phyloP scores from a whole-genome alignment of 2,888 invertebrate genomes.

The Drosophila multiciliata region DNA sequence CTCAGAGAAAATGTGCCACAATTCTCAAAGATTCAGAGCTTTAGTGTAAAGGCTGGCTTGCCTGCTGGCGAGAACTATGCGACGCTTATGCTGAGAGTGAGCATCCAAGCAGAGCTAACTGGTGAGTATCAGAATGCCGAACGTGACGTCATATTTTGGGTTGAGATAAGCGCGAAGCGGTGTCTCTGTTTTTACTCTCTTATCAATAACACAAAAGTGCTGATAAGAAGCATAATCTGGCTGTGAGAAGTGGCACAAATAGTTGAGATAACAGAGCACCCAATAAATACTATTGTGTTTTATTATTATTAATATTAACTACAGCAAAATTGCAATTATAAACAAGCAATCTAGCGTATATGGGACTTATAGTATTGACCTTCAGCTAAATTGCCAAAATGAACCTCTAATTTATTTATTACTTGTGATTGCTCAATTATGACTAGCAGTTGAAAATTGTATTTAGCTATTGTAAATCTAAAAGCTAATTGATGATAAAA shows the following conservation, averaged over 20 bases:
- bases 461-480: neutral
- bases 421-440: neutral
- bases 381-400: neutral
- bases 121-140: slow-evolving; percentile 31
- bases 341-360: neutral
- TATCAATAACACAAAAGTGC: slow-evolving; percentile 4
- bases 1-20: slow-evolving; percentile 50
- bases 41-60: slow-evolving; percentile 52
- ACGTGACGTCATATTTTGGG: slow-evolving; percentile 10
- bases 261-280: slow-evolving; percentile 1
- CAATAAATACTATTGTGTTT: neutral
- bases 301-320: neutral
- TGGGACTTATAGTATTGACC: neutral
- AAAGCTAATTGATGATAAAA: neutral
- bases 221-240: slow-evolving; percentile 9
- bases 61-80: slow-evolving; percentile 78
- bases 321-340: neutral
- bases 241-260: neutral
- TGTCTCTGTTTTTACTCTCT: neutral
- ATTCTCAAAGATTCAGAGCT: slow-evolving; percentile 59
- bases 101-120: slow-evolving; percentile 54
- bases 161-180: neutral
- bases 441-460: neutral
- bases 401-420: neutral
- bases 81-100: slow-evolving; percentile 69